A percentile compares a stretch with the other conserved stretches of the same genome.
phyloP scores from a whole-genome alignment of 2,888 invertebrate species.

The Eupithecia exiguata region DNA sequence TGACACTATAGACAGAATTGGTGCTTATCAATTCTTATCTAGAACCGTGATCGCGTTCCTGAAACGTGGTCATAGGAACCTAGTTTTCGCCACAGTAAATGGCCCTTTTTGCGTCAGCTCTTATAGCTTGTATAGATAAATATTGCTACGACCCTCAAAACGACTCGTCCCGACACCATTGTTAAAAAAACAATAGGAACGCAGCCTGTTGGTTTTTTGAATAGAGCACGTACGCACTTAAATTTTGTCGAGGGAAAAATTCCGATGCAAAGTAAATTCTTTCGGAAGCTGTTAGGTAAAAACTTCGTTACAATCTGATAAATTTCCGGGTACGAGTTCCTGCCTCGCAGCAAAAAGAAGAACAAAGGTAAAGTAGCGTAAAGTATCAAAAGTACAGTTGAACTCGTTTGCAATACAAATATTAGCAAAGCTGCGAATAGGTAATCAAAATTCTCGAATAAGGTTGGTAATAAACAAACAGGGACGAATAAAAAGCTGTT shows the following conservation, averaged over 20 bases:
- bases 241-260: conserved; percentile 42
- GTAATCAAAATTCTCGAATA: conserved; percentile 60
- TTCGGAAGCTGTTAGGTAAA: conserved; percentile 7
- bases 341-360: conserved; percentile 30
- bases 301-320: conserved; percentile 1
- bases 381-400: conserved; percentile 8
- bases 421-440: conserved; percentile 42
- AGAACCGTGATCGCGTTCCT: neutral
- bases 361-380: conserved; percentile 45
- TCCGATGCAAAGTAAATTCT: conserved; percentile 33
- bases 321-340: neutral
- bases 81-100: neutral
- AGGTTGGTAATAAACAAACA: conserved; percentile 65
- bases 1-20: neutral
- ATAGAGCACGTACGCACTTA: conserved; percentile 23
- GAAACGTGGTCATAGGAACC: neutral
- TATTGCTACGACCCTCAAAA: neutral
- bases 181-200: conserved; percentile 6
- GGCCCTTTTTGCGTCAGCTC: neutral
- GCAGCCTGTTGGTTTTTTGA: neutral
- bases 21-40: neutral
- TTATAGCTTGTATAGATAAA: neutral
- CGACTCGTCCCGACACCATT: neutral
- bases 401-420: conserved; percentile 51
- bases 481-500: conserved; percentile 72